These are phyloP conservation scores for Eupsittula cactorum DNA, from an alignment of 2,113 vertebrate species.

Conservation along the genomic window DNA sequence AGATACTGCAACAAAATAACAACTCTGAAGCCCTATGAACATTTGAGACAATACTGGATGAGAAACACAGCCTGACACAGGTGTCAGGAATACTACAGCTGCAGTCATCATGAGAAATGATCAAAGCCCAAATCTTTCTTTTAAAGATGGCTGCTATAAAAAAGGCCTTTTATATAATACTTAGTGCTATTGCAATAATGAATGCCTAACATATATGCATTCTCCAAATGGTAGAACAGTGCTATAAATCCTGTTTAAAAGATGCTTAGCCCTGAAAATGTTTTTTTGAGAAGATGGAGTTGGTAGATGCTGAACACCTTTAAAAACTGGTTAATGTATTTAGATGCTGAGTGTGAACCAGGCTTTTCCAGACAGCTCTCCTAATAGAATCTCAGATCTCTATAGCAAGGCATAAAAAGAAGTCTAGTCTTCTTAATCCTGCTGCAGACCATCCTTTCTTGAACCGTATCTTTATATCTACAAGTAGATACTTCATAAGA, in stretches of 20 bases:
- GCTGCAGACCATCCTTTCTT: conserved; percentile 34
- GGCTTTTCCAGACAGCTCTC: conserved; percentile 11
- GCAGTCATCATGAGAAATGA: not conserved
- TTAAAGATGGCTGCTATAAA: not conserved
- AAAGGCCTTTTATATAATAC: not conserved
- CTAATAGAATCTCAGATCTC: conserved; percentile 7
- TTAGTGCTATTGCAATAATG: not conserved
- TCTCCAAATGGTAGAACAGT: not conserved
- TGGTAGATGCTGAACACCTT: not conserved
- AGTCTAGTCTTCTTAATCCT: not conserved
- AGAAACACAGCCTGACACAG: not conserved
- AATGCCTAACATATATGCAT: not conserved
- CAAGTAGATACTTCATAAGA: conserved; percentile 29
- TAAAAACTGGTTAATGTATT: not conserved
- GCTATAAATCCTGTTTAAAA: not conserved
- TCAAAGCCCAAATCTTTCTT: not conserved
- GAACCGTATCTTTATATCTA: conserved; percentile 37
- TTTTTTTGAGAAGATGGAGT: not conserved
- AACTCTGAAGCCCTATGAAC: not conserved
- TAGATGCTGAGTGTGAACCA: not conserved
- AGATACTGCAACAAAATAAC: not conserved
- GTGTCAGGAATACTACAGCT: not conserved
- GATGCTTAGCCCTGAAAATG: not conserved
- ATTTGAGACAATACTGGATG: conserved; percentile 1
- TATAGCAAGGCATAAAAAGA: conserved; percentile 11